Evolutionary conservation across 2,113 vertebrate genomes (phyloP).

Genomic region (Hyla sarda): DNA sequence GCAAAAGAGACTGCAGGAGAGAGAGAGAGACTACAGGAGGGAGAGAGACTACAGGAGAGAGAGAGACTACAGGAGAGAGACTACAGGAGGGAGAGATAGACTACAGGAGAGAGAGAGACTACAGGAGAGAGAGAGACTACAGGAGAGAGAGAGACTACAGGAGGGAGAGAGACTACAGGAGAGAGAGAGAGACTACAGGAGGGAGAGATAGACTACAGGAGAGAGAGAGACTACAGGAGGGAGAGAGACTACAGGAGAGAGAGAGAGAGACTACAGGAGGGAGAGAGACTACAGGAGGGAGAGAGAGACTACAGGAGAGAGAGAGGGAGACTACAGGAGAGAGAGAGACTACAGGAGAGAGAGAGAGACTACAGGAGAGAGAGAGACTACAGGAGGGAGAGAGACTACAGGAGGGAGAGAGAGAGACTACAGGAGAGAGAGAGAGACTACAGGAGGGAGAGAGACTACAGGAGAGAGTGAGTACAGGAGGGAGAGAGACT

Average conservation of each 20-base stretch:
- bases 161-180: not conserved
- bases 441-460: not conserved
- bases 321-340: too few species aligned
- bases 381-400: not conserved
- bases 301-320: not conserved
- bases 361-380: not conserved
- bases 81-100: too few species aligned
- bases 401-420: not conserved
- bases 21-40: not conserved
- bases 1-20: not conserved
- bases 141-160: conserved; percentile 7
- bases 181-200: not conserved
- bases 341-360: not conserved
- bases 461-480: not conserved
- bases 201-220: too few species aligned
- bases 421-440: not conserved
- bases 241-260: not conserved
- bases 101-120: not conserved
- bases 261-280: not conserved
- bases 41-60: not conserved
- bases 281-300: not conserved
- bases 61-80: not conserved
- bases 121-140: not conserved
- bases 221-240: not conserved
- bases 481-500: not conserved